A percentile compares a stretch with the other conserved stretches of the same genome.
phyloP scores from a whole-genome alignment of 1,140 invertebrate species.

The Drosophila setifemur region DNA sequence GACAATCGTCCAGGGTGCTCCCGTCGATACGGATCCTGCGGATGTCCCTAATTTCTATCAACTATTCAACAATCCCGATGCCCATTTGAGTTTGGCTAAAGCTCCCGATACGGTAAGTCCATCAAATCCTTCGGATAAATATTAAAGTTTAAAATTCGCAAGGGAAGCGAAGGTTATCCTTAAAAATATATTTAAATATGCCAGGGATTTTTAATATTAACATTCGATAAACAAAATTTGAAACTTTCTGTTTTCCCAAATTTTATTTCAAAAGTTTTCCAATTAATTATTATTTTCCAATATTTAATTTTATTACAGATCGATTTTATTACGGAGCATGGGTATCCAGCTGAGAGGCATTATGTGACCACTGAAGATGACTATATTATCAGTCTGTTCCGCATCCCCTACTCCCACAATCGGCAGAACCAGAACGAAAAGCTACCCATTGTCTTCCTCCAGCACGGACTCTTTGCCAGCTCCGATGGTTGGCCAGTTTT shows the following conservation, averaged over 20 bases:
- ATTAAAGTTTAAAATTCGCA: too few species aligned
- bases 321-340: conserved; percentile 25
- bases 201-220: too few species aligned
- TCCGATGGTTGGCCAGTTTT: conserved; percentile 84
- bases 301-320: not conserved
- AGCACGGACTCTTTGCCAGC: conserved; percentile 86
- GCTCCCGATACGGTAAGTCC: conserved; percentile 38
- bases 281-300: not conserved
- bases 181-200: too few species aligned
- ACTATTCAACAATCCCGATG: conserved; percentile 40
- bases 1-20: not conserved
- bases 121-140: too few species aligned
- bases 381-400: conserved; percentile 83
- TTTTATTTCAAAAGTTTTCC: not conserved
- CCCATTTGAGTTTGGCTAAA: conserved; percentile 10
- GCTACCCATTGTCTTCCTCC: conserved; percentile 84
- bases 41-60: conserved; percentile 19
- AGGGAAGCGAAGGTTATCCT: too few species aligned
- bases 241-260: not conserved
- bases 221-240: too few species aligned
- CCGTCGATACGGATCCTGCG: not conserved
- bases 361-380: conserved; percentile 83
- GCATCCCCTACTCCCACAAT: conserved; percentile 82
- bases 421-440: conserved; percentile 23
- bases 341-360: conserved; percentile 84